A percentile compares a stretch with the other conserved stretches of the same genome.
Evolutionary conservation across 2,797 vertebrate species (phyloP).

Genomic region (Characodon lateralis): DNA sequence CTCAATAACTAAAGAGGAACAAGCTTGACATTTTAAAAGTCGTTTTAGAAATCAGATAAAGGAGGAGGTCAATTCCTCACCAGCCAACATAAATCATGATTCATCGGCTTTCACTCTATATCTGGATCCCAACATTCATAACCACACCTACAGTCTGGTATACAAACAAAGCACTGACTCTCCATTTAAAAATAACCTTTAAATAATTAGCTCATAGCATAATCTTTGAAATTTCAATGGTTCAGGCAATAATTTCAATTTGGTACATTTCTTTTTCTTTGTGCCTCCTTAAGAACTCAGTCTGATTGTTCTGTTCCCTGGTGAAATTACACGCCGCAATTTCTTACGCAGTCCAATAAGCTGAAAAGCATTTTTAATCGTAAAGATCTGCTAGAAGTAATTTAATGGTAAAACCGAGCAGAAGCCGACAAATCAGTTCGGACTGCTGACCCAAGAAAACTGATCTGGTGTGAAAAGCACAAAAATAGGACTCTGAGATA

Average conservation of each 20-base stretch:
- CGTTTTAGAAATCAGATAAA: neutral
- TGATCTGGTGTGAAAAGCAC: constrained; percentile 19
- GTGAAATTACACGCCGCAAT: constrained; percentile 49
- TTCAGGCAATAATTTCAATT: neutral
- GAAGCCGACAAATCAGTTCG: constrained; percentile 6
- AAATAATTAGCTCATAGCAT: neutral
- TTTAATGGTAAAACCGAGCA: constrained; percentile 42
- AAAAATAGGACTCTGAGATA: constrained; percentile 17
- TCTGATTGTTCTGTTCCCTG: constrained; percentile 51
- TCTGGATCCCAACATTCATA: too few relatives aligned
- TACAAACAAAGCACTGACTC: neutral
- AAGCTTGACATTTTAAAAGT: neutral
- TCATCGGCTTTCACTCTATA: neutral
- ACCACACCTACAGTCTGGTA: neutral
- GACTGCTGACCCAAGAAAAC: constrained; percentile 34
- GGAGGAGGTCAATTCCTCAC: neutral
- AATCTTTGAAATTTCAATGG: neutral
- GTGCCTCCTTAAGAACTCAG: constrained; percentile 17
- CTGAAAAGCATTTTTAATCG: constrained; percentile 38
- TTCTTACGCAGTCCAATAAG: constrained; percentile 50
- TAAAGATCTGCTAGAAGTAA: constrained; percentile 29
- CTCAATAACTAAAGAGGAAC: neutral
- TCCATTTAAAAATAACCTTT: neutral
- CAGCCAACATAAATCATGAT: neutral
- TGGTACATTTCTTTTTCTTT: neutral